A percentile compares a stretch with the other conserved stretches of the same genome.
phyloP scores from a whole-genome alignment of 2,888 invertebrate genomes.

The Campoletis raptor region DNA sequence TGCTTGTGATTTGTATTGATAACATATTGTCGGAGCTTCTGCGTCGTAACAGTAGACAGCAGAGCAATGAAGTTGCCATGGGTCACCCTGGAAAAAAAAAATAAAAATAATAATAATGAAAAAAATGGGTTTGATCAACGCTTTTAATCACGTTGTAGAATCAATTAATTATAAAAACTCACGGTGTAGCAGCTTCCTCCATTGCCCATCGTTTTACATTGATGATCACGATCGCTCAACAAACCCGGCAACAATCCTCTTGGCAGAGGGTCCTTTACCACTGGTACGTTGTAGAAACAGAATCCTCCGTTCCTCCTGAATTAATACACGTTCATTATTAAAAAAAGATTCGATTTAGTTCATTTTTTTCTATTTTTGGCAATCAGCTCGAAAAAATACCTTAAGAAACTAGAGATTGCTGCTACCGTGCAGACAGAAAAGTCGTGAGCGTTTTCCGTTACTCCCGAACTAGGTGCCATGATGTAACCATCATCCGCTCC shows the following conservation, averaged over 20 bases:
- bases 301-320: neutral
- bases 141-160: neutral
- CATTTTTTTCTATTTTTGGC: neutral
- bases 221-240: neutral
- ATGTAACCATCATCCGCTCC: slow-evolving; percentile 32
- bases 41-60: slow-evolving; percentile 31
- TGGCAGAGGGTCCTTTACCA: neutral
- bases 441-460: slow-evolving; percentile 45
- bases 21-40: neutral
- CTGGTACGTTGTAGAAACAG: slow-evolving; percentile 17
- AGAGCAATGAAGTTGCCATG: slow-evolving; percentile 10
- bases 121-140: neutral
- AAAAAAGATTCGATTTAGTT: neutral
- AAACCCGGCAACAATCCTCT: slow-evolving; percentile 5
- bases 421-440: slow-evolving; percentile 34
- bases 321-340: neutral
- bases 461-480: slow-evolving; percentile 1
- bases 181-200: slow-evolving; percentile 14
- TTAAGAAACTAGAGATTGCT: slow-evolving; percentile 22
- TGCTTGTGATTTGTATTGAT: neutral
- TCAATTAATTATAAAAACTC: neutral
- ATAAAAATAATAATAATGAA: too few species aligned
- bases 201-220: neutral
- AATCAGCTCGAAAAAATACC: neutral
- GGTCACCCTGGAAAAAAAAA: neutral